Evolutionary conservation across 1,140 invertebrate species (phyloP).

Genomic region (Meteorus sp.): DNA sequence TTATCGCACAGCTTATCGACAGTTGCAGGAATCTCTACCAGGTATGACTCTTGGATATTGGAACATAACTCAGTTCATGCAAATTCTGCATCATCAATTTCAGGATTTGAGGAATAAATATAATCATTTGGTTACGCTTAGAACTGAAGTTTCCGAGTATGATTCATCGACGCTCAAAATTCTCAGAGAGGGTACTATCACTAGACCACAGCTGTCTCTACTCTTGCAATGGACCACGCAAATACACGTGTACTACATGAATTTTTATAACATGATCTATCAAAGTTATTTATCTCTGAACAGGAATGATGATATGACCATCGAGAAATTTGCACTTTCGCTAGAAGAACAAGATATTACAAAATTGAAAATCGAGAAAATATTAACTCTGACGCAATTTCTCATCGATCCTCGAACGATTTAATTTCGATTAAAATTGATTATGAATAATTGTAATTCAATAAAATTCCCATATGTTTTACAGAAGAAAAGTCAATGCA

Average conservation of each 20-base stretch:
- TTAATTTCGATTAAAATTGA: too few relatives aligned
- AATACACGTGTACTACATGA: slow-evolving; percentile 32
- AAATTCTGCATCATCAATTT: slow-evolving; percentile 11
- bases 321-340: slow-evolving; percentile 30
- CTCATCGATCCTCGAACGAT: too few relatives aligned
- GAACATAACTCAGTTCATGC: neutral
- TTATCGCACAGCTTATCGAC: slow-evolving; percentile 25
- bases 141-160: slow-evolving; percentile 36
- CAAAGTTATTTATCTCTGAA: slow-evolving; percentile 31
- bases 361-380: too few relatives aligned
- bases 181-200: slow-evolving; percentile 40
- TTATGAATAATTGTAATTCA: too few relatives aligned
- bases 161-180: slow-evolving; percentile 36
- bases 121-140: slow-evolving; percentile 34
- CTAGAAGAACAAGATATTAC: too few relatives aligned
- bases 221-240: slow-evolving; percentile 44
- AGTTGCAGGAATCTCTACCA: slow-evolving; percentile 35
- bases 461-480: too few relatives aligned
- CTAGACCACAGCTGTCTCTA: slow-evolving; percentile 39
- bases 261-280: slow-evolving; percentile 33
- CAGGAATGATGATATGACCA: slow-evolving; percentile 29
- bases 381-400: too few relatives aligned
- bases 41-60: slow-evolving; percentile 28
- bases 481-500: too few relatives aligned
- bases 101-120: slow-evolving; percentile 44